Conservation (phyloP, 2,797 vertebrate species). For the Lagodon rhomboides region DNA sequence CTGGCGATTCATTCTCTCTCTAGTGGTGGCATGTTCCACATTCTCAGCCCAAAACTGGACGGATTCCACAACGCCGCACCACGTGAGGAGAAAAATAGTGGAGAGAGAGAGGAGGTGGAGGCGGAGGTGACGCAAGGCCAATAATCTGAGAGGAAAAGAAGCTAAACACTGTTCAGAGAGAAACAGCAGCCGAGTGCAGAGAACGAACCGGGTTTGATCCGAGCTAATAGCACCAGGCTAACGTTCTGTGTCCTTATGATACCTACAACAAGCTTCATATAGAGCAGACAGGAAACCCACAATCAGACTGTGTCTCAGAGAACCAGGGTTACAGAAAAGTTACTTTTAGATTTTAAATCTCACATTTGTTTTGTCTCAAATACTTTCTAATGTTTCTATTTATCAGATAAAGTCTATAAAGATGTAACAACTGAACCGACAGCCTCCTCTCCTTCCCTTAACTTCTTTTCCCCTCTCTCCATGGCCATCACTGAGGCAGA, state of each 20-base stretch:
- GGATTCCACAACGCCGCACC: slow-evolving; percentile 32
- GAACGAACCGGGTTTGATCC: not conserved
- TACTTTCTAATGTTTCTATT: not conserved
- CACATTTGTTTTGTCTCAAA: not conserved
- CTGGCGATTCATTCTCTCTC: slow-evolving; percentile 56
- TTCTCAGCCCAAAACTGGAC: slow-evolving; percentile 52
- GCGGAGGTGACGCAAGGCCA: slow-evolving; percentile 13
- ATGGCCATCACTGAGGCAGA: not conserved
- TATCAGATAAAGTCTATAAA: too few species aligned
- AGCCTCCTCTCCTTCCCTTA: not conserved
- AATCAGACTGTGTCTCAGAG: not conserved
- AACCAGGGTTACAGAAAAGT: not conserved
- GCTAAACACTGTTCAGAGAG: not conserved
- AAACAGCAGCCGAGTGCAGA: not conserved
- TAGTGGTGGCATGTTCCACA: slow-evolving; percentile 44
- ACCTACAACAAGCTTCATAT: too few species aligned
- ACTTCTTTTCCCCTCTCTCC: not conserved
- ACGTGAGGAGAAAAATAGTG: not conserved
- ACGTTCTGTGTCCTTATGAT: too few species aligned
- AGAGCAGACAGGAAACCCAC: too few species aligned
- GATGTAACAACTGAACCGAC: not conserved
- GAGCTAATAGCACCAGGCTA: too few species aligned
- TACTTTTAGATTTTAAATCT: not conserved
- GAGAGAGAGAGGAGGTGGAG: slow-evolving; percentile 1
- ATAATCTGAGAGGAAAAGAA: slow-evolving; percentile 9